These are phyloP conservation scores for Elaphurus davidianus DNA, from an alignment of 2,113 vertebrate genomes.

Conservation along the genomic window DNA sequence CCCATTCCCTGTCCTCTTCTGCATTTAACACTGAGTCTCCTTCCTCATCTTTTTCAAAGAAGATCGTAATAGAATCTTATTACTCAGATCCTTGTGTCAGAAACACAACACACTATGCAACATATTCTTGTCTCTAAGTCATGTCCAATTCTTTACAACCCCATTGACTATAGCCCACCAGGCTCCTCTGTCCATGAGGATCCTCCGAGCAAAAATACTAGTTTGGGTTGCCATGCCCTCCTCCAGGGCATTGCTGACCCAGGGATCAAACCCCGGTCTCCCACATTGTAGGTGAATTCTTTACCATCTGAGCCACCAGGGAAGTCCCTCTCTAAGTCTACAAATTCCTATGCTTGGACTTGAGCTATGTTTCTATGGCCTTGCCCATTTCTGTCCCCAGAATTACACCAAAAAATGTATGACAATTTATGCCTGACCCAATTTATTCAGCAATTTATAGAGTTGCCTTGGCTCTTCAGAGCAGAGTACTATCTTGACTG, in stretches of 20 bases:
- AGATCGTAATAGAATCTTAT: neutral
- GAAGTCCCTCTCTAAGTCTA: neutral
- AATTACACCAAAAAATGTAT: neutral
- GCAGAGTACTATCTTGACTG: neutral
- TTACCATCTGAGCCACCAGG: neutral
- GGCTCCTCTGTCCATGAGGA: neutral
- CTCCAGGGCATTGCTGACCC: neutral
- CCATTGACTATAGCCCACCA: neutral
- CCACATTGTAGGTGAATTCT: neutral
- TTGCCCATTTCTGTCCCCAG: neutral
- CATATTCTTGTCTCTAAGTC: neutral
- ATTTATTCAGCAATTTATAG: neutral
- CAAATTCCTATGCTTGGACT: neutral
- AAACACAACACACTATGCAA: neutral
- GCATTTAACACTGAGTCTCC: neutral
- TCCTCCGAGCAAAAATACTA: neutral
- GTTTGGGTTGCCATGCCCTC: neutral
- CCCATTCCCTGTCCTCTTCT: neutral
- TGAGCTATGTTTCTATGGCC: neutral
- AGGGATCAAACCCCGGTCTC: neutral
- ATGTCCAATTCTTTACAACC: neutral
- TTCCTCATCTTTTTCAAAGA: neutral
- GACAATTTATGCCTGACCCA: neutral
- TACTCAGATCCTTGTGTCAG: neutral
- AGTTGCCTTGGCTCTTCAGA: neutral